These are phyloP conservation scores for Seriola dumerili DNA, from an alignment of 2,113 vertebrate genomes.

Conservation along the genomic window DNA sequence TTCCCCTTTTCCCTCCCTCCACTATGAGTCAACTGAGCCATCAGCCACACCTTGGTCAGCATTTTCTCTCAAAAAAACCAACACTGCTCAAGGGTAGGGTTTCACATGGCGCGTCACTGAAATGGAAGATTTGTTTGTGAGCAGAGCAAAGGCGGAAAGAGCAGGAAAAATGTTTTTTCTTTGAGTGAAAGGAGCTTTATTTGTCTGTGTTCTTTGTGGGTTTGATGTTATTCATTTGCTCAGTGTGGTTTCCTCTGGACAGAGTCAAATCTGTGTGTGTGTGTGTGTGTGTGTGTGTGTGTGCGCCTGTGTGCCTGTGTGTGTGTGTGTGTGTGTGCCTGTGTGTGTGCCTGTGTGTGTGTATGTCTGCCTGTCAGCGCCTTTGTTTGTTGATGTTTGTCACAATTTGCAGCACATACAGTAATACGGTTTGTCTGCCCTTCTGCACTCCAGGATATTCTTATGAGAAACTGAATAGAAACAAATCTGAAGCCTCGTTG, in stretches of 20 bases:
- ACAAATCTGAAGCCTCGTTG: not conserved
- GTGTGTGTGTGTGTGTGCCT: too few species aligned
- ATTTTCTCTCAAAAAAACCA: slow-evolving; percentile 28
- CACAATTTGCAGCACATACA: not conserved
- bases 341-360: not conserved
- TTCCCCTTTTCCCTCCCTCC: slow-evolving; percentile 4
- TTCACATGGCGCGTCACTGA: not conserved
- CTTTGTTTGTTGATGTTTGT: slow-evolving; percentile 13
- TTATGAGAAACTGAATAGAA: slow-evolving; percentile 7
- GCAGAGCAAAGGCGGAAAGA: not conserved
- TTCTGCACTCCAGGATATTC: not conserved
- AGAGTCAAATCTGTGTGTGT: not conserved
- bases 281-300: too few species aligned
- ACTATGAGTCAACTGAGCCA: slow-evolving; percentile 25
- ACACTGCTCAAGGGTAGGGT: slow-evolving; percentile 9
- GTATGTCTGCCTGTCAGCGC: not conserved
- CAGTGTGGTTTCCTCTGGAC: slow-evolving; percentile 49
- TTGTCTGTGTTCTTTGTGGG: slow-evolving; percentile 62
- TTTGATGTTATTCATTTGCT: slow-evolving; percentile 51
- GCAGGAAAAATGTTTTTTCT: slow-evolving; percentile 37
- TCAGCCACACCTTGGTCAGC: slow-evolving; percentile 49
- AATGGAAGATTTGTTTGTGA: slow-evolving; percentile 18
- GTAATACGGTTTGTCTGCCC: not conserved
- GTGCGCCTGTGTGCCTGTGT: too few species aligned
- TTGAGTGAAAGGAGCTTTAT: slow-evolving; percentile 1